A percentile compares a stretch with the other conserved stretches of the same genome.
Conservation (phyloP, 2,113 vertebrate species). For the Rhinichthys klamathensis region DNA sequence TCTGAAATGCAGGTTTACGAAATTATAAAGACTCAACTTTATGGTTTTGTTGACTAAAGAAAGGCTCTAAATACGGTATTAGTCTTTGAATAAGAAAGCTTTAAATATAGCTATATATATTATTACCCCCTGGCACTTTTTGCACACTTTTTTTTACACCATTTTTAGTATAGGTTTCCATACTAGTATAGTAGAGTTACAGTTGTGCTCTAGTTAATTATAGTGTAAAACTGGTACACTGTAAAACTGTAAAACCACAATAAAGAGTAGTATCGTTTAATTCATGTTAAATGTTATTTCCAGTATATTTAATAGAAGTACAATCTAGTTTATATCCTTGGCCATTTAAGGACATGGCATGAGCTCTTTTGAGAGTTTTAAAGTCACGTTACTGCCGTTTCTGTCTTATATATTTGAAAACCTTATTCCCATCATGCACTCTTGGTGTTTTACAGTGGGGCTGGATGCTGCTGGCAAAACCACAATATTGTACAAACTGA, state of each 20-base stretch:
- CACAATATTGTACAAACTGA: constrained; percentile 94
- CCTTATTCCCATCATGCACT: neutral
- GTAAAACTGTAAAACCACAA: no score
- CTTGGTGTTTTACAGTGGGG: constrained; percentile 78
- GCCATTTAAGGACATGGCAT: neutral
- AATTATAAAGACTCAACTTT: neutral
- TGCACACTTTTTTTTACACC: no score
- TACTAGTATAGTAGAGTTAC: neutral
- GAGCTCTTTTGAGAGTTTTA: neutral
- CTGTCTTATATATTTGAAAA: neutral
- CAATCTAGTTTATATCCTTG: neutral
- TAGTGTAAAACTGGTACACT: neutral
- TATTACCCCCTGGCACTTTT: no score
- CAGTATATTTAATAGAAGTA: neutral
- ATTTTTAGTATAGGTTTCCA: no score
- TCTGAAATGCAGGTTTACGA: neutral
- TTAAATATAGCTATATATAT: no score
- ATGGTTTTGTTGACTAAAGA: neutral
- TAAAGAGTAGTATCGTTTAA: neutral
- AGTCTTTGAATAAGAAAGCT: neutral
- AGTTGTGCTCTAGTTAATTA: neutral
- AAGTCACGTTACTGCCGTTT: neutral
- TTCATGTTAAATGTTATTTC: neutral
- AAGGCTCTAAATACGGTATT: neutral
- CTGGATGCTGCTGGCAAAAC: constrained; percentile 96